Conservation (phyloP, 2,797 vertebrate species). For the Catostomus latipinnis region DNA sequence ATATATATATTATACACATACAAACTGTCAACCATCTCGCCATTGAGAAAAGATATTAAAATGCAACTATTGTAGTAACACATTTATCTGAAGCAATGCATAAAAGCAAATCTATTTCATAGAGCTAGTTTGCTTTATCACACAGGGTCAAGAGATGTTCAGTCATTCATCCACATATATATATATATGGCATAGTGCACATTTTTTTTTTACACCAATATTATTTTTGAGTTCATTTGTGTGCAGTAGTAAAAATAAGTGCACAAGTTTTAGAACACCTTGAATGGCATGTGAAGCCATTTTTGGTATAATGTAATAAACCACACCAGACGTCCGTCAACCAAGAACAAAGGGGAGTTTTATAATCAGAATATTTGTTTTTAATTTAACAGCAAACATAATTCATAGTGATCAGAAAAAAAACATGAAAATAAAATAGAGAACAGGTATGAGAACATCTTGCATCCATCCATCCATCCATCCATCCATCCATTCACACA, state of each 20-base stretch:
- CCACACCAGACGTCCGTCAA: constrained; percentile 1
- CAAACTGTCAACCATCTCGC: too few relatives aligned
- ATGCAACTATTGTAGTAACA: too few relatives aligned
- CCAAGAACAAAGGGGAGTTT: constrained; percentile 14
- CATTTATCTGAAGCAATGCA: too few relatives aligned
- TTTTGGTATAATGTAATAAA: constrained; percentile 15
- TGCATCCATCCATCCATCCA: neutral
- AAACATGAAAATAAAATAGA: neutral
- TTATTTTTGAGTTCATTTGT: constrained; percentile 1
- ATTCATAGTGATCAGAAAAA: constrained; percentile 15
- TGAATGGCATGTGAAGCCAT: neutral
- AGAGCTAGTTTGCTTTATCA: neutral
- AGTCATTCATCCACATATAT: neutral
- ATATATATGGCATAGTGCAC: neutral
- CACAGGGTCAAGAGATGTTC: neutral
- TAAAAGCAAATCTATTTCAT: neutral
- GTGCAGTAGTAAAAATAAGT: constrained; percentile 35
- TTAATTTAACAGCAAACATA: constrained; percentile 44
- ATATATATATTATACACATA: too few relatives aligned
- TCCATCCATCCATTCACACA: constrained; percentile 1
- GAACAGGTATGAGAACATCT: constrained; percentile 23
- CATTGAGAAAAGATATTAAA: too few relatives aligned
- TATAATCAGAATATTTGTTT: constrained; percentile 13
- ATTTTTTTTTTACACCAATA: neutral
- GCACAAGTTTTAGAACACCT: constrained; percentile 9